These are phyloP conservation scores for Sprattus sprattus DNA, from an alignment of 2,113 vertebrate genomes.

Conservation along the genomic window DNA sequence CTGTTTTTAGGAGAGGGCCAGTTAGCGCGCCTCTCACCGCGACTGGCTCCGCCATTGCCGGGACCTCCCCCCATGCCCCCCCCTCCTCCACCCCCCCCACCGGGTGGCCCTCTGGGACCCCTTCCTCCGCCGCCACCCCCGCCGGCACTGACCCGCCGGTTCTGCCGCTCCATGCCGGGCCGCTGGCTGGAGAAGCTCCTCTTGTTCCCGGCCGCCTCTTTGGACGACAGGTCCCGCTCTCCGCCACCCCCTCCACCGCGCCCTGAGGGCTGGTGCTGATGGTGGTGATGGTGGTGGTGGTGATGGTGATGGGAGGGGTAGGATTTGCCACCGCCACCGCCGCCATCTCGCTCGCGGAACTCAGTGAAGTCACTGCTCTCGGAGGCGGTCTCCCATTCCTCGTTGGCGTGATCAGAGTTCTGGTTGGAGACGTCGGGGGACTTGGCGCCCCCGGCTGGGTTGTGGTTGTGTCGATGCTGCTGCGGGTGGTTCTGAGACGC, in stretches of 20 bases:
- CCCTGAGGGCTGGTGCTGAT: constrained; percentile 46
- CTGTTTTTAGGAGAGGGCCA: constrained; percentile 91
- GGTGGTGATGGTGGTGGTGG: constrained; percentile 61
- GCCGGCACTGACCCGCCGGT: constrained; percentile 74
- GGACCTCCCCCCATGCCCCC: constrained; percentile 55
- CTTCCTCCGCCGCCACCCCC: constrained; percentile 73
- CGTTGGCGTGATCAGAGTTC: constrained; percentile 92
- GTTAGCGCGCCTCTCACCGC: constrained; percentile 78
- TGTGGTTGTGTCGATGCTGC: constrained; percentile 74
- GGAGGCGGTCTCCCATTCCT: constrained; percentile 91
- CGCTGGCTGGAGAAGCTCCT: constrained; percentile 91
- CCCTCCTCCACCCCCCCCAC: constrained; percentile 57
- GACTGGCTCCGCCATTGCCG: constrained; percentile 69
- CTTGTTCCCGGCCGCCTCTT: constrained; percentile 78
- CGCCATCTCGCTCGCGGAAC: constrained; percentile 76
- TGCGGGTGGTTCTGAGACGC: constrained; percentile 57
- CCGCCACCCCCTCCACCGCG: constrained; percentile 58
- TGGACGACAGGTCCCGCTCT: constrained; percentile 71
- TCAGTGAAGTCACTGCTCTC: constrained; percentile 94
- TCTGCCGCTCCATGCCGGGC: constrained; percentile 89
- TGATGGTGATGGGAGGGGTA: constrained; percentile 69
- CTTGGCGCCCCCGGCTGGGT: constrained; percentile 76
- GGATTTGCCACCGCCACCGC: constrained; percentile 56
- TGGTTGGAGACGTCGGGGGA: constrained; percentile 90
- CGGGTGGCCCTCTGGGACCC: constrained; percentile 68